phyloP scores from a whole-genome alignment of 2,888 invertebrate species.

The Sceliomorpha sp. region DNA sequence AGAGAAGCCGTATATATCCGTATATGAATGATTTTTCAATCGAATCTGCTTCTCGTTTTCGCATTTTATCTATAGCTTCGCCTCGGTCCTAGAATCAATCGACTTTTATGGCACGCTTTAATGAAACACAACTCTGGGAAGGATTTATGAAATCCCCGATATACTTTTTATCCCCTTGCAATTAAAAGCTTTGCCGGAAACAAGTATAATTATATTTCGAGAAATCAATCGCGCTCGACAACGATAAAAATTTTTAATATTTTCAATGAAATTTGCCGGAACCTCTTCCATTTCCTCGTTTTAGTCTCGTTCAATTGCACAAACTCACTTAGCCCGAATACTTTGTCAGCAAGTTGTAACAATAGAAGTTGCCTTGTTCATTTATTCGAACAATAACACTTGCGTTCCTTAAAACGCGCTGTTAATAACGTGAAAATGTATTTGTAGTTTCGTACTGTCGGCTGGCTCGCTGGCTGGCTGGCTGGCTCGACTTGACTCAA shows the following conservation, averaged over 20 bases:
- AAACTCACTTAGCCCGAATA: slow-evolving; percentile 3
- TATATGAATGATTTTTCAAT: slow-evolving; percentile 18
- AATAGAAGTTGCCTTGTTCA: slow-evolving; percentile 11
- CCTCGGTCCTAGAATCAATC: slow-evolving; percentile 20
- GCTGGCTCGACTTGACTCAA: slow-evolving; percentile 7
- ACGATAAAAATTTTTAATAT: too few species aligned
- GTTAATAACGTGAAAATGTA: slow-evolving; percentile 17
- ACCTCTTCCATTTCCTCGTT: too few species aligned
- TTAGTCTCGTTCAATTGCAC: slow-evolving; percentile 1
- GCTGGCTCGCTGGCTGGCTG: too few species aligned
- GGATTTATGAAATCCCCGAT: too few species aligned
- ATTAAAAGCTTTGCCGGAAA: too few species aligned
- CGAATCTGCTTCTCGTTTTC: slow-evolving; percentile 38
- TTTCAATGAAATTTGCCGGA: too few species aligned
- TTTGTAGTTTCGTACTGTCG: slow-evolving; percentile 21
- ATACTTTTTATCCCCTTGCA: too few species aligned
- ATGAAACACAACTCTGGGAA: too few species aligned
- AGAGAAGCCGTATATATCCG: slow-evolving; percentile 15
- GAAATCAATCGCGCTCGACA: too few species aligned
- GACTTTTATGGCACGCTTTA: slow-evolving; percentile 10
- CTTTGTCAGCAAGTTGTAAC: slow-evolving; percentile 4
- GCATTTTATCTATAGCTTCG: slow-evolving; percentile 26
- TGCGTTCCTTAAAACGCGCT: slow-evolving; percentile 7
- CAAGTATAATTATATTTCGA: too few species aligned
- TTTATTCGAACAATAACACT: slow-evolving; percentile 21